phyloP scores from a whole-genome alignment of 2,797 vertebrate species.

The Tragelaphus oryx region DNA sequence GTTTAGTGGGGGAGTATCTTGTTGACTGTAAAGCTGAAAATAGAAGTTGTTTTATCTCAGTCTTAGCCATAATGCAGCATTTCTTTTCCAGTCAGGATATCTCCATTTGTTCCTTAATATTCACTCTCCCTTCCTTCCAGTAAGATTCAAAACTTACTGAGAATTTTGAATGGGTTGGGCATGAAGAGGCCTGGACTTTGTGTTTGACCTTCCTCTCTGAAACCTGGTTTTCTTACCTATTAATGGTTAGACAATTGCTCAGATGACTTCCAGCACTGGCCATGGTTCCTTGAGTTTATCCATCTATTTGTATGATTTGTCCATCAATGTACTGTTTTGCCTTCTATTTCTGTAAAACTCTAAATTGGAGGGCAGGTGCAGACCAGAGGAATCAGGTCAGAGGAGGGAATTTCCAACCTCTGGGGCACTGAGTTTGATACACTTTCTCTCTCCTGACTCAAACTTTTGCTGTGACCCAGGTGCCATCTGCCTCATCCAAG shows the following conservation, averaged over 20 bases:
- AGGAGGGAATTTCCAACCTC: background rate
- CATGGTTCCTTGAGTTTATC: background rate
- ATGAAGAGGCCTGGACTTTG: background rate
- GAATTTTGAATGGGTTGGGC: background rate
- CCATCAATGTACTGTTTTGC: background rate
- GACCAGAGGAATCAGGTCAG: background rate
- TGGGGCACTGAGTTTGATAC: background rate
- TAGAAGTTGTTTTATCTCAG: background rate
- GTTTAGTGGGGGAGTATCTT: background rate
- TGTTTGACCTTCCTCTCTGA: background rate
- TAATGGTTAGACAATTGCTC: background rate
- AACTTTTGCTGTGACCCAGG: slow-evolving; percentile 32
- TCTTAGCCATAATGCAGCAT: background rate
- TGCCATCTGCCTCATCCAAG: slow-evolving; percentile 51
- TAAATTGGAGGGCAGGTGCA: background rate
- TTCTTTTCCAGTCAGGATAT: background rate
- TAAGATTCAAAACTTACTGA: background rate
- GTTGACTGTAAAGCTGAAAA: background rate
- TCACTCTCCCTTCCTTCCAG: background rate
- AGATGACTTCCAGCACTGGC: background rate
- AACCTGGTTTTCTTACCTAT: background rate
- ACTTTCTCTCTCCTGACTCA: background rate
- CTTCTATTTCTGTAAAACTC: background rate
- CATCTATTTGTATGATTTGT: background rate
- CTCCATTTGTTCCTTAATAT: background rate